These are phyloP conservation scores for Enteromius viviparus DNA, from an alignment of 2,797 vertebrate genomes.

Conservation along the genomic window DNA sequence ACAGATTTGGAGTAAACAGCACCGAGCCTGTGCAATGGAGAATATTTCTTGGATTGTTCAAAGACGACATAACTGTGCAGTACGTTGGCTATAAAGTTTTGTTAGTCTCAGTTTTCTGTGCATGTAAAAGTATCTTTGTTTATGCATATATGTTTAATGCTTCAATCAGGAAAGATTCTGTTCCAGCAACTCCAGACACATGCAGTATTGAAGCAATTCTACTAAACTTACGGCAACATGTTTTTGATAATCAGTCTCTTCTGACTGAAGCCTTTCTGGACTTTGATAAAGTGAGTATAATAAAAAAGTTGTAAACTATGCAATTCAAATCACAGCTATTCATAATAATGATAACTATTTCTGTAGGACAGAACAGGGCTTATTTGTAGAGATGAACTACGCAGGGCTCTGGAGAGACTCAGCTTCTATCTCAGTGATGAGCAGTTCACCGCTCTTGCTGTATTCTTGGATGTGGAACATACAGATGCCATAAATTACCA, in stretches of 20 bases:
- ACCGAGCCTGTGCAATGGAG: conserved; percentile 71
- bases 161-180: conserved; percentile 42
- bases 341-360: background rate
- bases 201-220: conserved; percentile 45
- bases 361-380: conserved; percentile 62
- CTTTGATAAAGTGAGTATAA: conserved; percentile 64
- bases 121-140: background rate
- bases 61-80: conserved; percentile 49
- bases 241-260: conserved; percentile 49
- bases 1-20: conserved; percentile 70
- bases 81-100: conserved; percentile 25
- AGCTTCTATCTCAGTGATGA: conserved; percentile 63
- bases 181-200: conserved; percentile 20
- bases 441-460: conserved; percentile 73
- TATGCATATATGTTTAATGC: background rate
- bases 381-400: conserved; percentile 68
- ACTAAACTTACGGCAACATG: conserved; percentile 60
- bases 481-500: conserved; percentile 60
- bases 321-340: background rate
- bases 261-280: conserved; percentile 71
- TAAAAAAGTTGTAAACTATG: background rate
- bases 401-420: conserved; percentile 58
- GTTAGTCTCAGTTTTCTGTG: background rate
- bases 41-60: conserved; percentile 71
- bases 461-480: conserved; percentile 68